Evolutionary conservation across 1,140 invertebrate species (phyloP).

Genomic region (Drosophila pseudoananassae): DNA sequence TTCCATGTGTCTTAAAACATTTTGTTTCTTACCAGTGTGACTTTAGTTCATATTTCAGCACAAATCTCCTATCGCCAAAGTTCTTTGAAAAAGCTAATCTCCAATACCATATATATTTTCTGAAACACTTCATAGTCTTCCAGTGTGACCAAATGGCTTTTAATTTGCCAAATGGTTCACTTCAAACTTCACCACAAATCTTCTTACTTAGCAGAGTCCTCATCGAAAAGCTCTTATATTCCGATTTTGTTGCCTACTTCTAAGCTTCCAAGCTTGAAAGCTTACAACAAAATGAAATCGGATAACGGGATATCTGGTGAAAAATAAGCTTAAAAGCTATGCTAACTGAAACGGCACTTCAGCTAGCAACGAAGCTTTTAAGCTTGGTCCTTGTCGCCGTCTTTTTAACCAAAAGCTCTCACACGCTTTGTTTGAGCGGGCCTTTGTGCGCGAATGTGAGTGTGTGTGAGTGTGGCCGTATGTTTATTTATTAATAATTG

Average conservation of each 20-base stretch:
- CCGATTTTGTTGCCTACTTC: neutral
- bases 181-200: neutral
- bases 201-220: neutral
- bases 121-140: neutral
- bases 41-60: too few species aligned
- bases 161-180: too few species aligned
- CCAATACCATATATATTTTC: neutral
- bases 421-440: constrained; percentile 19
- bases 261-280: neutral
- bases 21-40: too few species aligned
- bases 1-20: too few species aligned
- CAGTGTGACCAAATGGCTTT: neutral
- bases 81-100: too few species aligned
- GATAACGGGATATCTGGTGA: neutral
- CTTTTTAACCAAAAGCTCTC: constrained; percentile 10
- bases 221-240: neutral
- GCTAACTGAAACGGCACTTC: neutral
- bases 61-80: too few species aligned
- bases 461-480: constrained; percentile 6
- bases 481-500: constrained; percentile 78
- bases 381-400: neutral
- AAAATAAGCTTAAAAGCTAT: neutral
- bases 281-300: neutral
- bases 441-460: constrained; percentile 4
- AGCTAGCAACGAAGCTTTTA: neutral